Evolutionary conservation across 2,113 vertebrate species (phyloP), one percentile per base, ranked within the genome.

Genomic region (Siniperca knerii): DNA sequence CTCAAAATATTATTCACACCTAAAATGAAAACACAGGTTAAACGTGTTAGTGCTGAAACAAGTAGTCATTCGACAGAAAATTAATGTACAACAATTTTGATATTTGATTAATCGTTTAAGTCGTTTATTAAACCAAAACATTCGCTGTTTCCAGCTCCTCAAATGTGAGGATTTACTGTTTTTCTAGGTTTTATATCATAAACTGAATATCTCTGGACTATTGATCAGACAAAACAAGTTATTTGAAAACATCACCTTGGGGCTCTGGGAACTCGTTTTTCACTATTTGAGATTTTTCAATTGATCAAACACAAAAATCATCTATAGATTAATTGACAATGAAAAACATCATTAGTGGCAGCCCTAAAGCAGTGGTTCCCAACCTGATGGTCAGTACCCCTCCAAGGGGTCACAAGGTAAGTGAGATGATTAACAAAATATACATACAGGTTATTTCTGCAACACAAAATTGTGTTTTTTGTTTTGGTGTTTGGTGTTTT

Each of bases 21-120:
- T 71, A 54, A 81, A 70, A 85, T 87, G 6, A 77, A 79, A 84
- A 89, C 35, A 89, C 61, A 77, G 55, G 40, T 90, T 83, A 85
- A 81, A 79, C 1, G 29, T 40, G 65, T 90, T 86, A 80, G 62
- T 76, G 74, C 68, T 85, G 33, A 81, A 77, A 42, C 6, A 25
- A 33, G 77, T 44, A 62, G 8, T 25, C 0, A 13, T 33, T 16
- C 15, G 40, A 12, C 13, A 20, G 44, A 52, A 33, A 67, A 69
- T 33, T 10, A 10, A 58, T 42, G 8, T 35, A 4, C 0, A 44
- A 40, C 40, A 67, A 9, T 61, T 35, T n/a, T n/a, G 29, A 48
- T 50, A 20, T 50, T 60, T 60, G 5, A 75, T 42, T 18, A 3
- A 42, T 52, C 3, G 2, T 20, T 35, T 23, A 9, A 7, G 21